Evolutionary conservation across 2,888 invertebrate genomes (phyloP).

Genomic region (Xanthorhoe spadicearia): DNA sequence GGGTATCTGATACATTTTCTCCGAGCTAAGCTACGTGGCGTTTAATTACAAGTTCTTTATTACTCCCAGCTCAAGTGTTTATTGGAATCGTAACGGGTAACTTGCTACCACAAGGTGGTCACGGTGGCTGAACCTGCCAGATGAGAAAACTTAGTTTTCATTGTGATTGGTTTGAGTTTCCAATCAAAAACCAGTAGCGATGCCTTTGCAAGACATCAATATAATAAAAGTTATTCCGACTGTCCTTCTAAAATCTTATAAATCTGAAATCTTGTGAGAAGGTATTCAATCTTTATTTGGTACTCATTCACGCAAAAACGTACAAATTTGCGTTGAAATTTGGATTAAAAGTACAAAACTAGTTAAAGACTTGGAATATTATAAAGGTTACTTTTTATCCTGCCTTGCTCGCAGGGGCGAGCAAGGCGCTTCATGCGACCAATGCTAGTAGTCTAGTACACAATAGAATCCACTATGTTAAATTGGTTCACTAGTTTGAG

Average conservation of each 20-base stretch:
- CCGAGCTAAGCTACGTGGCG: slow-evolving; percentile 31
- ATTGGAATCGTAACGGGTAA: slow-evolving; percentile 36
- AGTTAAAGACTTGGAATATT: too few relatives aligned
- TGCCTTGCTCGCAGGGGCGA: too few relatives aligned
- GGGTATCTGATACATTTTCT: slow-evolving; percentile 40
- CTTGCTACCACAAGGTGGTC: slow-evolving; percentile 34
- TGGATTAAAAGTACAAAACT: too few relatives aligned
- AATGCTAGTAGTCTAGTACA: too few relatives aligned
- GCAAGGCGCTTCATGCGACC: too few relatives aligned
- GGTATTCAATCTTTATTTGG: too few relatives aligned
- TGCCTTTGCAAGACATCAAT: neutral
- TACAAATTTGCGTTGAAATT: too few relatives aligned
- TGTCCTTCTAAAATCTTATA: too few relatives aligned
- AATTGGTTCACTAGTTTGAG: neutral
- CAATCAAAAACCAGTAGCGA: neutral
- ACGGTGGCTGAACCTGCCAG: slow-evolving; percentile 42
- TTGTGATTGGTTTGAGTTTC: slow-evolving; percentile 36
- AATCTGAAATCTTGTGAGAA: too few relatives aligned
- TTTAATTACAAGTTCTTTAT: slow-evolving; percentile 40
- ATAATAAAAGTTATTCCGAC: neutral
- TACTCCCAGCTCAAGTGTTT: slow-evolving; percentile 37
- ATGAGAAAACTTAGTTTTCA: slow-evolving; percentile 43
- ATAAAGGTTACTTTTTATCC: too few relatives aligned
- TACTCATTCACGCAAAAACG: too few relatives aligned
- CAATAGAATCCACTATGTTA: neutral